phyloP scores from a whole-genome alignment of 2,888 invertebrate genomes.

The Xanthorhoe spadicearia region DNA sequence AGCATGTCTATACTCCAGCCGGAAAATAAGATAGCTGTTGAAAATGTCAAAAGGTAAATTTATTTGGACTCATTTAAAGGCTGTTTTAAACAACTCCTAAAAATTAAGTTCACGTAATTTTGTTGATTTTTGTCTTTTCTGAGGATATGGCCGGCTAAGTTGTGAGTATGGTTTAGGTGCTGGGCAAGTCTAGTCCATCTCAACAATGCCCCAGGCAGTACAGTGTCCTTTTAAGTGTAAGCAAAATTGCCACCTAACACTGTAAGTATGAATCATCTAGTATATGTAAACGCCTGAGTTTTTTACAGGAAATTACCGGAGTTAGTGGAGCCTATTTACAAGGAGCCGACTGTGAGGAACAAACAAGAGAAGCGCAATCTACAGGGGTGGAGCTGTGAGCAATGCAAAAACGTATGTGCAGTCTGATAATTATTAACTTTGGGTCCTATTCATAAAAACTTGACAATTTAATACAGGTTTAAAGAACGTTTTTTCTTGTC shows the following conservation, averaged over 20 bases:
- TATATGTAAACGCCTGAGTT: too few relatives aligned
- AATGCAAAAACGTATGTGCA: conserved; percentile 68
- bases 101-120: not conserved
- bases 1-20: conserved; percentile 59
- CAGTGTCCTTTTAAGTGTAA: too few relatives aligned
- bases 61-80: too few relatives aligned
- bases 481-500: too few relatives aligned
- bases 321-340: conserved; percentile 56
- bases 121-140: too few relatives aligned
- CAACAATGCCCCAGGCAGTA: too few relatives aligned
- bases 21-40: conserved; percentile 40
- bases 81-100: not conserved
- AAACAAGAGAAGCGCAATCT: conserved; percentile 70
- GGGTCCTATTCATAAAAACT: too few relatives aligned
- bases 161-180: too few relatives aligned
- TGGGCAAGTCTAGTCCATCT: too few relatives aligned
- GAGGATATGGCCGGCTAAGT: too few relatives aligned
- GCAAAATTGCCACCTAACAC: not conserved
- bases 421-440: too few relatives aligned
- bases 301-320: conserved; percentile 54
- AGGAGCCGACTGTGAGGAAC: conserved; percentile 66
- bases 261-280: not conserved
- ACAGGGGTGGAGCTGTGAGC: conserved; percentile 77
- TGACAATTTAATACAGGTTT: too few relatives aligned
- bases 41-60: conserved; percentile 58